phyloP scores from a whole-genome alignment of 2,797 vertebrate species.

The Lacerta viridis region DNA sequence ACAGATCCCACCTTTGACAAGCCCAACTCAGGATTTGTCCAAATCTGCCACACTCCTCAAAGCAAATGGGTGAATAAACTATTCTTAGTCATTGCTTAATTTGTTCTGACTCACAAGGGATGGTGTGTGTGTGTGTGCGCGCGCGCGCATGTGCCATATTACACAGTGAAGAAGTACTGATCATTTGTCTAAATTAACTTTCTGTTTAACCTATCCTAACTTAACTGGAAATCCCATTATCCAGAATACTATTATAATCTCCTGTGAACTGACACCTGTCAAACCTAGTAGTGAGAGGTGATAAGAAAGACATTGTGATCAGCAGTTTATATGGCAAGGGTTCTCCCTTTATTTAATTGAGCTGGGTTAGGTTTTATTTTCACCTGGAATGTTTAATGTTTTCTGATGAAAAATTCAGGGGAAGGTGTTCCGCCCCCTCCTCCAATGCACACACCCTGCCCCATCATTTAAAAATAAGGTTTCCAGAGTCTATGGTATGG shows the following conservation, averaged over 20 bases:
- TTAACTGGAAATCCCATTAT: not conserved
- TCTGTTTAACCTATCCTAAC: not conserved
- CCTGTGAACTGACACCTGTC: not conserved
- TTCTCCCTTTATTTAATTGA: not conserved
- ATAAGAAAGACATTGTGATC: not conserved
- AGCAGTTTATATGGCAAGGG: not conserved
- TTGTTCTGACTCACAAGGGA: not conserved
- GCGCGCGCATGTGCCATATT: not conserved
- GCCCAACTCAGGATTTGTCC: not conserved
- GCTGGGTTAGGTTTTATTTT: constrained; percentile 20
- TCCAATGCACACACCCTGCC: not conserved
- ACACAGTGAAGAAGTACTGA: not conserved
- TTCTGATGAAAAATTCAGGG: constrained; percentile 28
- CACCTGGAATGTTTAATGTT: constrained; percentile 27
- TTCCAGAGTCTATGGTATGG: not conserved
- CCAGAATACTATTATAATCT: not conserved
- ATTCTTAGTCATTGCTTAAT: not conserved
- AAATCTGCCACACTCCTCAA: too few species aligned
- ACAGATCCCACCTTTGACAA: too few species aligned
- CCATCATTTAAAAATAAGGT: not conserved
- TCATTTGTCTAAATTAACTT: not conserved
- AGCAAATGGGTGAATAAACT: not conserved
- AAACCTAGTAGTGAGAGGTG: not conserved
- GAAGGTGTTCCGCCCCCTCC: not conserved
- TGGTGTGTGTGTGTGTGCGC: not conserved